Base-by-base conservation (phyloP, 2,797 vertebrate genomes). In the Malacoraja senta region DNA sequence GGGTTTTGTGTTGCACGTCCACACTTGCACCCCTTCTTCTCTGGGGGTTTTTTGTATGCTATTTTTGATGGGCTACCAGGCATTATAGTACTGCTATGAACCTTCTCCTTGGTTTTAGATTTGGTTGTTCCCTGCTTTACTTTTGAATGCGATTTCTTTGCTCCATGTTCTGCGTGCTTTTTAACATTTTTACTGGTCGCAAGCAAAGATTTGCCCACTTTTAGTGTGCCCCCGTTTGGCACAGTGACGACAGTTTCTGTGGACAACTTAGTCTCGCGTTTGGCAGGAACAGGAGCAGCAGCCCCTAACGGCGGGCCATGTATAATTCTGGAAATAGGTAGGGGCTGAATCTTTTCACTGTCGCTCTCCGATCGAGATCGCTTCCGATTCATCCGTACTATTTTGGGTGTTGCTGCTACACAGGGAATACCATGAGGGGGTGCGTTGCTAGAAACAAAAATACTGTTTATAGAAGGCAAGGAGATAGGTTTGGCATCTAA, bases 1-100 rank as follows among this genome's bases (percentile, higher is more conserved):
- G 99, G 99, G 97, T 99, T 99, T 97, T 99, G 99, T 72, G 99
- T 99, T 95, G 99, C 99, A 95, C 98, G 97, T 95, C 99, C 99
- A 94, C 99, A 99, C 96, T 99, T 99, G 95, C 99, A 99, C 95
- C 99, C 99, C 95, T 99, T 99, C 96, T 99, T 99, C 97, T 99
- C 99, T 95, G 98, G 98, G 65, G 98, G 97, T 95, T 99, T 99
- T 96, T 99, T 99, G 93, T 99, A 99, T 93, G 98, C 98, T 94
- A 98, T 98, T 97, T 99, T 99, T 1, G 98, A 99, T 21, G 98
- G 98, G 95, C 98, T 99, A 94, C 98, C 98, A 0, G 98, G 98
- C 96, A 98, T 97, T 90, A 98, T 96, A 0, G 98, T 96, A 96
- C 98, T 98, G 90, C 96, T 97, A 93, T 97, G 96, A 93, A 97